Evolutionary conservation across 2,113 vertebrate species (phyloP), one percentile per base, ranked within the genome.

Genomic region (Dromas ardeola): DNA sequence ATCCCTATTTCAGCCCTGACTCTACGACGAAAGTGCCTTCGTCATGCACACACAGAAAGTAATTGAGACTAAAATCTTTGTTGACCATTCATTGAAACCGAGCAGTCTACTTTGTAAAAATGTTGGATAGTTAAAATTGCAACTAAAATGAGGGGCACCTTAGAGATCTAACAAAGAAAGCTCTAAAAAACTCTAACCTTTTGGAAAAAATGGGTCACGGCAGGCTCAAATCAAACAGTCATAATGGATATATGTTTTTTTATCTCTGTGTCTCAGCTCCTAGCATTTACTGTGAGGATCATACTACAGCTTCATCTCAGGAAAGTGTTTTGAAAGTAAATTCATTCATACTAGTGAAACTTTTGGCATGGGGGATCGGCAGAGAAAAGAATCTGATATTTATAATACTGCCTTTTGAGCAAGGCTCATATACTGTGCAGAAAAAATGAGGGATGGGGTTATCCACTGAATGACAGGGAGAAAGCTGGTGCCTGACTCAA

Each of bases 41-140:
- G 2, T 91, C 81, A 32, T 0, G 0, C 47, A 27, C 53, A 72
- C 9, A 30, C 2, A 29, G 49, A 49, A 85, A 30, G 49, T 79
- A 93, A 87, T 91, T 94, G 81, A 85, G 73, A 65, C 52, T 89
- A 16, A 95, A 94, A 76, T 45, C 85, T 91, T 81, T 92, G 66
- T 82, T 94, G 88, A 66, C 67, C 42, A 23, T 67, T 70, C 61
- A 82, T n/a, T 86, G 70, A 95, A 91, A 82, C 70, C 40, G 30
- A 86, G 67, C 17, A 63, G 49, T 25, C 25, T 49, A n/a, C 43
- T 93, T 80, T 66, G 70, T 91, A n/a, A 87, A 92, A 91, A 85
- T 6, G 49, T 38, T 93, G 74, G 88, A 88, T 77, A 73, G 74
- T 29, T 91, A 65, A 86, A 95, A 93, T 56, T 84, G 81, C 58